Evolutionary conservation across 2,888 invertebrate genomes (phyloP).

Genomic region (Melipona bicolor): DNA sequence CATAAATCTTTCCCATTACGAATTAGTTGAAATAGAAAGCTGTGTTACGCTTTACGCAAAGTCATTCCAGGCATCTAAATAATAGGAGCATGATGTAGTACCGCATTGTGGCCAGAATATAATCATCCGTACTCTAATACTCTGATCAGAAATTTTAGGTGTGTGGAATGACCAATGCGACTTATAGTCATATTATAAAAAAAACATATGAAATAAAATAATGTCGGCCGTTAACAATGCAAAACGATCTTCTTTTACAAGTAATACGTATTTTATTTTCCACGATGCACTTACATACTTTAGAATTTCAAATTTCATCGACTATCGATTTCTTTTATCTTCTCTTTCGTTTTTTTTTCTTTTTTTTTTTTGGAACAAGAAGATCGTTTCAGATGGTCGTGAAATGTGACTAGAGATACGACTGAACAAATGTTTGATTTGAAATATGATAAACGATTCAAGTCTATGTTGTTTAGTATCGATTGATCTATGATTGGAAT

Average conservation of each 20-base stretch:
- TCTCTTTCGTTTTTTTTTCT: not conserved
- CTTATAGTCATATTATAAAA: constrained; percentile 53
- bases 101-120: constrained; percentile 12
- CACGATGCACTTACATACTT: constrained; percentile 15
- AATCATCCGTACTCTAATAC: constrained; percentile 25
- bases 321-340: constrained; percentile 17
- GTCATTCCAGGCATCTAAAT: constrained; percentile 49
- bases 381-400: constrained; percentile 75
- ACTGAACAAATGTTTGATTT: constrained; percentile 56
- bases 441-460: constrained; percentile 54
- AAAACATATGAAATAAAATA: constrained; percentile 51
- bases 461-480: constrained; percentile 57
- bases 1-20: constrained; percentile 42
- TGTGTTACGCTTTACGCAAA: constrained; percentile 59
- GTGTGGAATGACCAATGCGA: constrained; percentile 52
- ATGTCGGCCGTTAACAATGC: constrained; percentile 39
- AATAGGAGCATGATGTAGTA: not conserved
- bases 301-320: constrained; percentile 23
- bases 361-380: constrained; percentile 33
- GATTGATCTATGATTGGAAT: constrained; percentile 34
- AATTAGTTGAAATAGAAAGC: constrained; percentile 44
- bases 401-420: constrained; percentile 65
- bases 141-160: constrained; percentile 15
- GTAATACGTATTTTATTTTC: constrained; percentile 43
- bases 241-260: constrained; percentile 54